A percentile compares a stretch with the other conserved stretches of the same genome.
phyloP scores from a whole-genome alignment of 2,797 vertebrate species.

The Neoniphon sammara region DNA sequence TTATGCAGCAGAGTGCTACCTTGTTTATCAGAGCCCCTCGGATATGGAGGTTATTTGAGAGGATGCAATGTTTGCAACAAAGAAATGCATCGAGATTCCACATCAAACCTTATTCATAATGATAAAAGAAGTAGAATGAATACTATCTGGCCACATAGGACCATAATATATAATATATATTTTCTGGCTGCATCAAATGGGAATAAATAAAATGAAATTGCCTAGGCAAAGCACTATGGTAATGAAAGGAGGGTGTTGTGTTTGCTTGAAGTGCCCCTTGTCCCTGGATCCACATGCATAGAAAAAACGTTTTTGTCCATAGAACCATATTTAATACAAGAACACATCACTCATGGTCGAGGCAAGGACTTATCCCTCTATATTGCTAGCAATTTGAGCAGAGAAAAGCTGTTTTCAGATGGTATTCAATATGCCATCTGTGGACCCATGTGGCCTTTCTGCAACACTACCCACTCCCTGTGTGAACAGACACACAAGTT shows the following conservation, averaged over 20 bases:
- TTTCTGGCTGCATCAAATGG: conserved; percentile 31
- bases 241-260: conserved; percentile 53
- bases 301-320: conserved; percentile 13
- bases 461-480: too few relatives aligned
- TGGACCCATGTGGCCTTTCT: neutral
- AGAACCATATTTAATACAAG: conserved; percentile 28
- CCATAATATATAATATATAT: conserved; percentile 10
- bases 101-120: conserved; percentile 32
- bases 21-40: conserved; percentile 62
- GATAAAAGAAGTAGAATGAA: conserved; percentile 37
- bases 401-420: conserved; percentile 24
- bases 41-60: conserved; percentile 57
- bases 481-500: too few relatives aligned
- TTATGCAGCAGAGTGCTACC: conserved; percentile 57
- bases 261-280: conserved; percentile 40
- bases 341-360: conserved; percentile 41
- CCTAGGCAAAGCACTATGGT: conserved; percentile 34
- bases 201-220: conserved; percentile 46
- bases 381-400: conserved; percentile 19
- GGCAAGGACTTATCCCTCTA: conserved; percentile 40
- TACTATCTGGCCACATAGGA: conserved; percentile 6
- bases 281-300: conserved; percentile 26
- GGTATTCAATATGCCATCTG: conserved; percentile 38
- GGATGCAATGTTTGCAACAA: conserved; percentile 33
- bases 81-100: conserved; percentile 27